Percentiles rank a stretch among this genome's conserved stretches.
These are phyloP conservation scores for Esperia sulphurella DNA, from an alignment of 2,888 invertebrate genomes.

Conservation along the genomic window DNA sequence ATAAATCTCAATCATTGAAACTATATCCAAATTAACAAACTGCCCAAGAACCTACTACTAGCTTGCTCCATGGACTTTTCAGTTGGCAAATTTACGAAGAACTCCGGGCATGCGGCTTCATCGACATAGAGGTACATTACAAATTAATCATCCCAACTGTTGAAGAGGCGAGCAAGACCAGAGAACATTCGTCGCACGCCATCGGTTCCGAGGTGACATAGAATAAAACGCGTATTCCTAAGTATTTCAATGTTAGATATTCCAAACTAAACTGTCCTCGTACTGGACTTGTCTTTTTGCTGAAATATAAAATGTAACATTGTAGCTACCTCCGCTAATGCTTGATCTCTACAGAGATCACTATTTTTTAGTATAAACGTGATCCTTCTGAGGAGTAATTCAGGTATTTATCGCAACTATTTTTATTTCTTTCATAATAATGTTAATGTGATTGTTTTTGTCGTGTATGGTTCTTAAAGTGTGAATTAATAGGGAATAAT, in stretches of 20 bases:
- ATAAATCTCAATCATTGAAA: slow-evolving; percentile 28
- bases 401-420: slow-evolving; percentile 73
- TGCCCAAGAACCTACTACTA: slow-evolving; percentile 54
- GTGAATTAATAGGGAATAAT: slow-evolving; percentile 4
- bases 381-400: slow-evolving; percentile 69
- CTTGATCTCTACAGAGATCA: slow-evolving; percentile 57
- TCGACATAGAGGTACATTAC: slow-evolving; percentile 68
- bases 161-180: slow-evolving; percentile 4
- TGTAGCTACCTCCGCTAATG: slow-evolving; percentile 57
- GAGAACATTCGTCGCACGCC: slow-evolving; percentile 17
- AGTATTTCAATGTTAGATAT: slow-evolving; percentile 30
- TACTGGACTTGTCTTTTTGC: slow-evolving; percentile 45
- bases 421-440: slow-evolving; percentile 48
- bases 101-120: slow-evolving; percentile 21
- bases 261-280: too few species aligned
- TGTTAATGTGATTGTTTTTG: slow-evolving; percentile 45
- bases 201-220: slow-evolving; percentile 71
- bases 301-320: slow-evolving; percentile 45
- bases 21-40: slow-evolving; percentile 29
- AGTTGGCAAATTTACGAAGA: slow-evolving; percentile 65
- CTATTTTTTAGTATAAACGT: slow-evolving; percentile 59
- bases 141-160: slow-evolving; percentile 40
- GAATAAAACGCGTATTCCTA: slow-evolving; percentile 53
- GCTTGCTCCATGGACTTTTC: slow-evolving; percentile 76
- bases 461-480: slow-evolving; percentile 40